phyloP scores from a whole-genome alignment of 1,140 invertebrate genomes.

The Stegodyphus mimosarum region DNA sequence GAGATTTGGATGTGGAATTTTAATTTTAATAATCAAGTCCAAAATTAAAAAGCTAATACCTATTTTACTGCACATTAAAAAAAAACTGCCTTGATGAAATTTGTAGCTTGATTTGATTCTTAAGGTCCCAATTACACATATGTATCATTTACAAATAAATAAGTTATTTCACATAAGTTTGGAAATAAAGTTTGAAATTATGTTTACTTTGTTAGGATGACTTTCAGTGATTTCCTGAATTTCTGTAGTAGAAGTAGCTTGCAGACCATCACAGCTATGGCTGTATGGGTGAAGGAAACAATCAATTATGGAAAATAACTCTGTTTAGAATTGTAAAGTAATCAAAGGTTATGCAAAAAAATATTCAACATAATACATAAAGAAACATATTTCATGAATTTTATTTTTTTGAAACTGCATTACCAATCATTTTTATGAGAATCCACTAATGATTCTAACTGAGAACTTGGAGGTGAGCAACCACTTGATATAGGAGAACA shows the following conservation, averaged over 20 bases:
- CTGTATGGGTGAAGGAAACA: no score
- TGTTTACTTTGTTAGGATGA: conserved; percentile 14
- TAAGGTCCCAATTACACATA: no score
- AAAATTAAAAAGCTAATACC: no score
- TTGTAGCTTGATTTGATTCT: no score
- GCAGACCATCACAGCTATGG: conserved; percentile 13
- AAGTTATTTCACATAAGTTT: no score
- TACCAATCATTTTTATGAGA: conserved; percentile 29
- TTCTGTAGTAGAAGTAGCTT: conserved; percentile 40
- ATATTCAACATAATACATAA: background rate
- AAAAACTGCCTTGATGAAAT: no score
- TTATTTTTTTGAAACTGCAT: background rate
- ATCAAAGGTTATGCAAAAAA: background rate
- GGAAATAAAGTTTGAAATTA: no score
- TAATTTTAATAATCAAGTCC: no score
- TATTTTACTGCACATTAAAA: no score
- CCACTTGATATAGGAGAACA: conserved; percentile 47
- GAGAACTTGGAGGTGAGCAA: conserved; percentile 33
- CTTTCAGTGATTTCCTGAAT: background rate
- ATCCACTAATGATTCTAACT: conserved; percentile 24
- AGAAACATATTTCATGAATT: background rate
- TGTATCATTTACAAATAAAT: no score
- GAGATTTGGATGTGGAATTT: no score
- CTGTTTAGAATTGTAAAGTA: conserved; percentile 4
- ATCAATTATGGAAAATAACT: no score